These are phyloP conservation scores for Alligator sinensis DNA, from an alignment of 2,113 vertebrate genomes.

Conservation along the genomic window DNA sequence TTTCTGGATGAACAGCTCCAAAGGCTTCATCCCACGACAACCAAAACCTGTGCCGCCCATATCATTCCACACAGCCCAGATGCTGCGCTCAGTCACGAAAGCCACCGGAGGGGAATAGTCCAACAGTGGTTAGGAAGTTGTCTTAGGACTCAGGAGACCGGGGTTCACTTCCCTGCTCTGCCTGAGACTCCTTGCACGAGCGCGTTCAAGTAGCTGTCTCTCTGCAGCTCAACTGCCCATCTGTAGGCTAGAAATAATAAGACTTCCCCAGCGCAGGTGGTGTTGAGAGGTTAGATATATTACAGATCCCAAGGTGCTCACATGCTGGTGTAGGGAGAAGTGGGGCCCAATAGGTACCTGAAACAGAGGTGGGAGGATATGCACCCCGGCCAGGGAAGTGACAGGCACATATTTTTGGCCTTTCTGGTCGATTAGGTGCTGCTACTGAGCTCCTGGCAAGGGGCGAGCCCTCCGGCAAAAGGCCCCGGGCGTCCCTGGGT, in stretches of 20 bases:
- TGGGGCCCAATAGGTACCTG: not conserved
- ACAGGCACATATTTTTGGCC: not conserved
- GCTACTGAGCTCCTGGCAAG: not conserved
- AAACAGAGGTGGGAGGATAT: not conserved
- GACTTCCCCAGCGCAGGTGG: not conserved
- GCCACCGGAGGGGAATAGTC: not conserved
- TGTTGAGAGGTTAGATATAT: not conserved
- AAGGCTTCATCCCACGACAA: not conserved
- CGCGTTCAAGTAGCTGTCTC: not conserved
- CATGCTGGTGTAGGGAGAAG: not conserved
- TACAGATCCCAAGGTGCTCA: rapidly evolving
- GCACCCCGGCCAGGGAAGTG: not conserved
- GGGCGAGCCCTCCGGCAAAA: not conserved
- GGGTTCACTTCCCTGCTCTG: not conserved
- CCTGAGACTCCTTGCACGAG: not conserved
- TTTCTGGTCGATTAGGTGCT: not conserved
- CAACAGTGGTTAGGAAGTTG: not conserved
- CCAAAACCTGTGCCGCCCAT: not conserved
- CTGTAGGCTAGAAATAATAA: not conserved
- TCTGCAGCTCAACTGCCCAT: not conserved
- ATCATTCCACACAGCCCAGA: not conserved
- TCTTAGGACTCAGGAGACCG: not conserved
- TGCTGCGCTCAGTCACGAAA: not conserved
- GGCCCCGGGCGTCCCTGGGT: not conserved
- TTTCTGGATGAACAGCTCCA: not conserved